These are phyloP conservation scores for Drosophila novamexicana DNA, from an alignment of 1,140 invertebrate species.

Conservation along the genomic window DNA sequence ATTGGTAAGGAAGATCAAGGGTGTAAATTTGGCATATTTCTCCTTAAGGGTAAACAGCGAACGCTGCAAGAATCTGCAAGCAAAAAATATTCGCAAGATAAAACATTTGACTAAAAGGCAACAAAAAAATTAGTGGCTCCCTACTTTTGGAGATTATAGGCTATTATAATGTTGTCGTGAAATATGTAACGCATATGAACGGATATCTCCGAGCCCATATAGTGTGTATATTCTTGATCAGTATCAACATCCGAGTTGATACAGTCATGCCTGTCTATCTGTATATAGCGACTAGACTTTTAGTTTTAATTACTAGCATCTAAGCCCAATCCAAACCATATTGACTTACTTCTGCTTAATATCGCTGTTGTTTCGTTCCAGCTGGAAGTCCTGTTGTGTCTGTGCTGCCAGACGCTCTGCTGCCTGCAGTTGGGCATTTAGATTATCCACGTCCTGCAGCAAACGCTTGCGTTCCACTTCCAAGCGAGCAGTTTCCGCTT, in stretches of 20 bases:
- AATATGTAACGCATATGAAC: too few species aligned
- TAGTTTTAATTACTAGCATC: too few species aligned
- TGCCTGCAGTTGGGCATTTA: conserved; percentile 44
- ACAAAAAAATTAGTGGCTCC: too few species aligned
- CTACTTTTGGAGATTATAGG: too few species aligned
- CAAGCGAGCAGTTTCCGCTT: conserved; percentile 61
- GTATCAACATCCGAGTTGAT: too few species aligned
- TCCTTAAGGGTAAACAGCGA: conserved; percentile 67
- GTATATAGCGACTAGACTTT: too few species aligned
- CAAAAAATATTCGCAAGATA: not conserved
- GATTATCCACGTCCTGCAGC: conserved; percentile 38
- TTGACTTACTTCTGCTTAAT: conserved; percentile 67
- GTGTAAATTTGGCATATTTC: conserved; percentile 84
- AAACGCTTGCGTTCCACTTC: conserved; percentile 59
- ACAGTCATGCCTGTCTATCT: too few species aligned
- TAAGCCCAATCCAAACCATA: not conserved
- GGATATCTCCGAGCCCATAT: too few species aligned
- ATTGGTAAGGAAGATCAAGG: conserved; percentile 80
- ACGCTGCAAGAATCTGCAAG: conserved; percentile 74
- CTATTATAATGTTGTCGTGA: too few species aligned
- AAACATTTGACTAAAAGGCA: too few species aligned
- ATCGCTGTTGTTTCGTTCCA: conserved; percentile 60
- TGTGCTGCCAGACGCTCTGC: conserved; percentile 42
- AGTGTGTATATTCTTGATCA: too few species aligned
- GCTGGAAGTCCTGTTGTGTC: conserved; percentile 64